A percentile compares a stretch with the other conserved stretches of the same genome.
phyloP scores from a whole-genome alignment of 2,888 invertebrate genomes.

The Morpho deidamia region DNA sequence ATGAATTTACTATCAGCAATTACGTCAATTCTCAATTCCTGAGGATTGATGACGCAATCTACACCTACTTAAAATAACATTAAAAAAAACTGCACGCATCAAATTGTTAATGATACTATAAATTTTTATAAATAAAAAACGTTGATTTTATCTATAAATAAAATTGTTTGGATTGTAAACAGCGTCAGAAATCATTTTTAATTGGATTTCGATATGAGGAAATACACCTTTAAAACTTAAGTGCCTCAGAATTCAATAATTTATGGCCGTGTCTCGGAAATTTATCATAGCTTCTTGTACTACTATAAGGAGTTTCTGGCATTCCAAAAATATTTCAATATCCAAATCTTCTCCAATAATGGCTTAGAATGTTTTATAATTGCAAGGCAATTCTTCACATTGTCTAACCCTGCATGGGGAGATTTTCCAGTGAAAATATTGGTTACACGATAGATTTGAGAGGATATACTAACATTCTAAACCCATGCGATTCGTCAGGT shows the following conservation, averaged over 20 bases:
- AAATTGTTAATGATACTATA: constrained; percentile 2
- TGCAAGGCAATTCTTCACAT: too few species aligned
- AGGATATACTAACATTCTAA: constrained; percentile 82
- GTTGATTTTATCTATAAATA: not conserved
- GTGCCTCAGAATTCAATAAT: not conserved
- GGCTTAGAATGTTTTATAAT: too few species aligned
- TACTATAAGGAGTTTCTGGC: too few species aligned
- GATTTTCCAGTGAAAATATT: not conserved
- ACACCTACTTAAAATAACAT: constrained; percentile 12
- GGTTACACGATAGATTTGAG: not conserved
- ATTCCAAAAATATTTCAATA: too few species aligned
- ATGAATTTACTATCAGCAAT: not conserved
- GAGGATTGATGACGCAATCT: constrained; percentile 19
- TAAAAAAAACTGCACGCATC: constrained; percentile 2
- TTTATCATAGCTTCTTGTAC: too few species aligned
- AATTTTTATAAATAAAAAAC: too few species aligned
- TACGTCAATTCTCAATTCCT: constrained; percentile 10
- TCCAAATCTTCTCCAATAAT: too few species aligned
- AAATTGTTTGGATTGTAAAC: too few species aligned
- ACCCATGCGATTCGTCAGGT: constrained; percentile 86
- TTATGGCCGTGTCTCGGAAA: not conserved
- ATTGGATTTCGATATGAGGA: not conserved
- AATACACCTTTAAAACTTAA: not conserved
- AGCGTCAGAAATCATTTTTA: not conserved
- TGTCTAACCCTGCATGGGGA: too few species aligned